Evolutionary conservation across 2,113 vertebrate genomes (phyloP).

Genomic region (Lepisosteus osseus): DNA sequence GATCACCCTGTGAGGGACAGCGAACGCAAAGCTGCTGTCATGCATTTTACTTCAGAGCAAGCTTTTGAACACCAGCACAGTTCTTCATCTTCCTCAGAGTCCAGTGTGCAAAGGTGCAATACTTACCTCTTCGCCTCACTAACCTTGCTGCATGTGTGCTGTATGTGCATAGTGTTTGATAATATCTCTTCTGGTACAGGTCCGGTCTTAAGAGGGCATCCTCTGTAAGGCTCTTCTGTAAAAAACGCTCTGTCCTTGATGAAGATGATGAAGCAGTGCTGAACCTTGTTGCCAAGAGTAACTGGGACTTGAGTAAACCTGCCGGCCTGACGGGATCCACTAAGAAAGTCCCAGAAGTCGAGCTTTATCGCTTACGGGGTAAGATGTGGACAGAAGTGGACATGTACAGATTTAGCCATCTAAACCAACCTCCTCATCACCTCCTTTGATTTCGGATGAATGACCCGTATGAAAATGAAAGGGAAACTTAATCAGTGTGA

Average conservation of each 20-base stretch:
- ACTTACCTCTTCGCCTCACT: background rate
- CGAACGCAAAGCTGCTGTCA: slow-evolving; percentile 60
- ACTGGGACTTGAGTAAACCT: slow-evolving; percentile 42
- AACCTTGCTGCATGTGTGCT: background rate
- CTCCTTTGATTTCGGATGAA: too few species aligned
- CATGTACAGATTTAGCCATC: too few species aligned
- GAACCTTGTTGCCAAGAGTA: slow-evolving; percentile 56
- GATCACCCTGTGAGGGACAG: slow-evolving; percentile 63
- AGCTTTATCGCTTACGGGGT: slow-evolving; percentile 47
- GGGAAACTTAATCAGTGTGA: too few species aligned
- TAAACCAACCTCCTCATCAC: too few species aligned
- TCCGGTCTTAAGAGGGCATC: slow-evolving; percentile 42
- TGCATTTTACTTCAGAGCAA: slow-evolving; percentile 62
- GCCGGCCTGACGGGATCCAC: slow-evolving; percentile 30
- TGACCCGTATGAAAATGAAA: too few species aligned
- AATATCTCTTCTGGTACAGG: slow-evolving; percentile 34
- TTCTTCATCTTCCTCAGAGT: background rate
- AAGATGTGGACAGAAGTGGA: background rate
- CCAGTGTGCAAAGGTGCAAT: background rate
- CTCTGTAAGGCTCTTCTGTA: slow-evolving; percentile 49
- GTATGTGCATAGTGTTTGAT: too few species aligned
- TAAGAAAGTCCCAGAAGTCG: slow-evolving; percentile 37
- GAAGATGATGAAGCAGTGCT: slow-evolving; percentile 63
- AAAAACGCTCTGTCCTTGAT: slow-evolving; percentile 51
- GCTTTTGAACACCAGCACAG: slow-evolving; percentile 29